Base-by-base conservation (phyloP, 1,140 invertebrate species). In the Elymnias hypermnestra region DNA sequence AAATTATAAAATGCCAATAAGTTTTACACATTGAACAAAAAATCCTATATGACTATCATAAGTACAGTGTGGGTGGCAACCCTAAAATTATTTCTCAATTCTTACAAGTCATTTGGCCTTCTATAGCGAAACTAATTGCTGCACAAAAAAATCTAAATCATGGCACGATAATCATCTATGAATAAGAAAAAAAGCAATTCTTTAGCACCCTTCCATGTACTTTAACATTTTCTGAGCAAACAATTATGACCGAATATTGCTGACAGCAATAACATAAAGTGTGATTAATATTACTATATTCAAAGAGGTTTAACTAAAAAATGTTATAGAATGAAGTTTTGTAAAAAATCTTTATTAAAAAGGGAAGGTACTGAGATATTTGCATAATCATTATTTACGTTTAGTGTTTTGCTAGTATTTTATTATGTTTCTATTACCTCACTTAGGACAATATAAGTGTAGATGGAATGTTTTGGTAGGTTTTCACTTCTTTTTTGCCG, bases 121-220 rank as follows among this genome's bases (percentile, higher is more conserved):
- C 47, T 42, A 42, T 25, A 10, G 17, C 35, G 17, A 31, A 51
- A 38, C 33, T 51, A 51, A 43, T 51, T 43, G 33, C 31, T n/a
- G 29, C 12, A 7, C 17, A n/a, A 33, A 48, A 39, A 39, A 39
- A 48, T 39, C 10, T 33, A 33, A 43, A 43, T 43, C 40, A 43
- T 22, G 28, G 7, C 23, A 22, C 2, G 18, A 23, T 33, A 33
- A 29, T 43, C 40, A 22, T 29, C 8, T 19, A 22, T 18, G 18
- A 8, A 17, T 41, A 2, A 28, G 14, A 33, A 43, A 40, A 43
- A 43, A 43, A 9, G 29, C 10, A 43, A 43, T 43, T 15, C 31
- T 33, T 29, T 15, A 23, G 1, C 40, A 43, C 40, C 40, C 40
- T 43, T 53, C 14, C 50, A 33, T 17, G 19, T 12, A n/a, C 26